Percentiles rank a stretch among this genome's conserved stretches.
Conservation (phyloP, 2,113 vertebrate species). For the Ptilorrhoa leucosticta region DNA sequence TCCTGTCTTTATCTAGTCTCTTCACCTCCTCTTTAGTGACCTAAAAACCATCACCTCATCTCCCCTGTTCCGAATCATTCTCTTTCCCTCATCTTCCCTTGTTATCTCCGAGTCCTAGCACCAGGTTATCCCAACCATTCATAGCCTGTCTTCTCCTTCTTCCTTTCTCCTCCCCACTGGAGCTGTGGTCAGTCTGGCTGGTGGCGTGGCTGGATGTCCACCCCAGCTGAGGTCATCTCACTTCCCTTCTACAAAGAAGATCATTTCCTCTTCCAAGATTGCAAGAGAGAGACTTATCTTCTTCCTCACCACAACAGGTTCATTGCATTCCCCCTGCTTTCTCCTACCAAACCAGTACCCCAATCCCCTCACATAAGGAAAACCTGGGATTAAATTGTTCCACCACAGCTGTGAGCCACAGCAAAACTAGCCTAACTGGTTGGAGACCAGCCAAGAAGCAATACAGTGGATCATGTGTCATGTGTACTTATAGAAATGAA, state of each 20-base stretch:
- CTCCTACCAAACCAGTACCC: neutral
- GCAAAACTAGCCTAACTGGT: slow-evolving; percentile 38
- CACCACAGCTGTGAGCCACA: slow-evolving; percentile 9
- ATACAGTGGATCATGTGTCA: slow-evolving; percentile 33
- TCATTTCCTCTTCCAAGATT: neutral
- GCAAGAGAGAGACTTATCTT: neutral
- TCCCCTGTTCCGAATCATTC: neutral
- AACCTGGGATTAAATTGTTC: neutral
- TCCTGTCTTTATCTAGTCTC: neutral
- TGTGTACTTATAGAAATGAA: slow-evolving; percentile 47
- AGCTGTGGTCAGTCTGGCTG: neutral
- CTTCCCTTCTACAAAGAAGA: neutral
- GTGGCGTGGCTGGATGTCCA: neutral
- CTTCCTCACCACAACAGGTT: neutral
- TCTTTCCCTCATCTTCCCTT: neutral
- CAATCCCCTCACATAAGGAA: neutral
- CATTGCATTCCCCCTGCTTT: neutral
- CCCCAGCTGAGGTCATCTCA: neutral
- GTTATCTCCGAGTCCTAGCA: neutral
- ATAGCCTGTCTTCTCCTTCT: neutral
- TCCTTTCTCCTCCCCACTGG: neutral
- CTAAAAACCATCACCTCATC: neutral
- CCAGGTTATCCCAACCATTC: accelerated
- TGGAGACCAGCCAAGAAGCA: slow-evolving; percentile 34
- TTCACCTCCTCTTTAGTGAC: neutral